Conservation (phyloP, 2,888 invertebrate species). For the Caenorhabditis wallacei region DNA sequence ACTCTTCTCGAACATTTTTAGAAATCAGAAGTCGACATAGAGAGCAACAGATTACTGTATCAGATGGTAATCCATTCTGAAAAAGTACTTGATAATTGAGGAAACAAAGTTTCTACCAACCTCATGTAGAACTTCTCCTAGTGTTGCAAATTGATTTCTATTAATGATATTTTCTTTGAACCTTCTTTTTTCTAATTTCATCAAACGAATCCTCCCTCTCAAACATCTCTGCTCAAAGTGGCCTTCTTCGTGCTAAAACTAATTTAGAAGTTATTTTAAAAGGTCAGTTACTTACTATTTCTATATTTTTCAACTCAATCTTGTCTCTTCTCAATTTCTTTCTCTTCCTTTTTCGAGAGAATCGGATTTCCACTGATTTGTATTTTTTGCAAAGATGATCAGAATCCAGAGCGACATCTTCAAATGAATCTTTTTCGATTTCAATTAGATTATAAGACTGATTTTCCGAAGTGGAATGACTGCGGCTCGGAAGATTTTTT, state of each 20-base stretch:
- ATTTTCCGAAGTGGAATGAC: not conserved
- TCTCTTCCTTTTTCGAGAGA: not conserved
- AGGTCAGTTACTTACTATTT: not conserved
- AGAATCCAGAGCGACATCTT: not conserved
- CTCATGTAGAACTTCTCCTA: constrained; percentile 8
- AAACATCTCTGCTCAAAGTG: not conserved
- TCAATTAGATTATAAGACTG: not conserved
- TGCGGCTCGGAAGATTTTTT: not conserved
- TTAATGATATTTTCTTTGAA: not conserved
- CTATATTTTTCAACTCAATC: not conserved
- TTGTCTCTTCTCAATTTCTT: not conserved
- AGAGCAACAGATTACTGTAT: constrained; percentile 1
- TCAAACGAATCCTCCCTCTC: not conserved
- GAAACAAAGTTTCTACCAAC: not conserved
- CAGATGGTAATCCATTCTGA: constrained; percentile 5
- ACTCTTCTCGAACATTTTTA: constrained; percentile 3
- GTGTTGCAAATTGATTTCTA: not conserved
- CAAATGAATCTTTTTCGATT: not conserved
- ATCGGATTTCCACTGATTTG: not conserved
- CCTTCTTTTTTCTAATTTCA: not conserved
- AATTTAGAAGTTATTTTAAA: not conserved
- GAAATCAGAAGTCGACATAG: constrained; percentile 35
- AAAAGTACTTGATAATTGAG: not conserved
- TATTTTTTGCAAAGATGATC: not conserved
- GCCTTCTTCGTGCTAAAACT: not conserved